Conservation (phyloP, 2,113 vertebrate species). For the Euleptes europaea region DNA sequence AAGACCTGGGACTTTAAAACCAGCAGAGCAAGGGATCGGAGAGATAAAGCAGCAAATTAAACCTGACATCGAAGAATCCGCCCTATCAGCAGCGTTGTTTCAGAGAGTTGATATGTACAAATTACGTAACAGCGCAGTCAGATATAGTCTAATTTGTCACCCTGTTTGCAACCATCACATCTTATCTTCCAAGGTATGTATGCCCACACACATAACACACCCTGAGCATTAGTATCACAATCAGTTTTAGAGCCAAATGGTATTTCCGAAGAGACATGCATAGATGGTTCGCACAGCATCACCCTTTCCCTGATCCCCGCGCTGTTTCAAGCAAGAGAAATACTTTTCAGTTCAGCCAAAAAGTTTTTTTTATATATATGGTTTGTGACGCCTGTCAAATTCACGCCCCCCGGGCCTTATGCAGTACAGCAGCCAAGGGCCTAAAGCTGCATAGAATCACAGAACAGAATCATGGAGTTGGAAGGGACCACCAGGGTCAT, state of each 20-base stretch:
- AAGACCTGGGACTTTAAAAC: neutral
- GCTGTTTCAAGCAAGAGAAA: neutral
- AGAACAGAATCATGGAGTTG: too few relatives aligned
- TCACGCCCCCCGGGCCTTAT: neutral
- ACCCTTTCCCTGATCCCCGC: neutral
- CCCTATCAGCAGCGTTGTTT: neutral
- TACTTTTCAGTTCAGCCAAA: neutral
- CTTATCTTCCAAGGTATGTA: neutral
- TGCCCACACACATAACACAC: neutral
- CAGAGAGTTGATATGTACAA: neutral
- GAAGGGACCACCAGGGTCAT: too few relatives aligned
- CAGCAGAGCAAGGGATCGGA: neutral
- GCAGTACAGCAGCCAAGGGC: neutral
- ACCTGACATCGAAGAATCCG: neutral
- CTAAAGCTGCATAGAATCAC: neutral
- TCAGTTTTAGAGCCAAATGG: neutral
- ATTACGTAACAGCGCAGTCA: neutral
- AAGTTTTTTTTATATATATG: neutral
- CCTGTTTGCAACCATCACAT: neutral
- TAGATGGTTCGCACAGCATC: neutral
- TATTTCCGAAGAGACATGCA: neutral
- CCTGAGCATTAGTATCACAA: neutral
- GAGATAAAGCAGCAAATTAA: neutral
- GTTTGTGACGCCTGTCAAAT: neutral
- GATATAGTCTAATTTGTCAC: neutral